Base-by-base conservation (phyloP, 1,140 invertebrate genomes). In the Drosophila funebris region DNA sequence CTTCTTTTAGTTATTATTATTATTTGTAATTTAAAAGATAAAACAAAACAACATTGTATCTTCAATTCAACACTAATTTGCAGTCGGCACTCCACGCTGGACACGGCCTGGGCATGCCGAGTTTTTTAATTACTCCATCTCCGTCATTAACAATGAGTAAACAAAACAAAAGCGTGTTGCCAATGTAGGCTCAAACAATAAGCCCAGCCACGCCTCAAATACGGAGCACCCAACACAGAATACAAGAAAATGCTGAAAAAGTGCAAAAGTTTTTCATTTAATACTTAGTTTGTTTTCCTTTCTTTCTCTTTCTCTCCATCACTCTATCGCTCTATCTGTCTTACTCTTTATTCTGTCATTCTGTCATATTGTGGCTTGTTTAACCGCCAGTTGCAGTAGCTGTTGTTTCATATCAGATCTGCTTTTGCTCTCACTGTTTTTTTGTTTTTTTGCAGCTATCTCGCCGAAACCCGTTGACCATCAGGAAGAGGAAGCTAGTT, bases 401-500 rank as follows among this genome's bases (percentile, higher is more conserved):
- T 33, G 16, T 22, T 53, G 27, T 58, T 67, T 36, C 20, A 71
- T 22, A 39, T 20, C 37, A 63, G 27, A 13, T 46, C 36, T 60
- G 20, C 8, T 44, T 4, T 9, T 27, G 43, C 39, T 54, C 22
- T 9, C 5, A 13, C 52, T 57, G 5, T 2, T 22, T 58, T 31
- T 58, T 54, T 1, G 11, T 57, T 6, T 18, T 48, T 18, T 60
- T 44, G n/a, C 60, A 91, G 90, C 91, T 54, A 90, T 91, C 67
- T 90, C 85, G 56, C 90, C 91, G 11, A 90, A 80, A 71, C 91
- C 91, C 73, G 90, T 92, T 64, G 92, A 92, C 82, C 78, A 81
- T 69, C 81, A 93, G 31, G 94, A 95, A 81, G 92, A 93, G 54
- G 94, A 93, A 69, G 93, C 93, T 81, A 92, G 93, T 79, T 93